A percentile compares a stretch with the other conserved stretches of the same genome.
phyloP scores from a whole-genome alignment of 2,113 vertebrate genomes.

The Benitochromis conjunctus region DNA sequence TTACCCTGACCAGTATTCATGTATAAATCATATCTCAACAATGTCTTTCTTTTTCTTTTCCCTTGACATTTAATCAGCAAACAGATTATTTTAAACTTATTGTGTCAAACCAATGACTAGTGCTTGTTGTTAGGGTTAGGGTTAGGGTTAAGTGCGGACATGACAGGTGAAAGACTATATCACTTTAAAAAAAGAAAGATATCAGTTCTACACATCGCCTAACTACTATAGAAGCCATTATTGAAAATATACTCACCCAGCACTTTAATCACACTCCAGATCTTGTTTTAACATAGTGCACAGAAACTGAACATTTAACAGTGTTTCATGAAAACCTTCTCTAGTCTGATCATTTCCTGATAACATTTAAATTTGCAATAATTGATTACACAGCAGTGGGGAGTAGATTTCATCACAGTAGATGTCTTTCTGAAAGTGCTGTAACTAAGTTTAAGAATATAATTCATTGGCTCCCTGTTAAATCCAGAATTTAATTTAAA shows the following conservation, averaged over 20 bases:
- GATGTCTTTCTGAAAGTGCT: background rate
- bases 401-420: background rate
- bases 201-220: background rate
- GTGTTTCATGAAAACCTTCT: background rate
- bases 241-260: background rate
- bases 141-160: background rate
- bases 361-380: background rate
- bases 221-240: background rate
- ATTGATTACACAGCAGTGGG: background rate
- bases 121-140: background rate
- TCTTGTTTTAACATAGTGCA: background rate
- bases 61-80: background rate
- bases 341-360: background rate
- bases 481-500: too few species aligned
- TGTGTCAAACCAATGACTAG: background rate
- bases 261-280: background rate
- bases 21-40: background rate
- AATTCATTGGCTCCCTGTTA: background rate
- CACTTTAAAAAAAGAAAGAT: background rate
- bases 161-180: background rate
- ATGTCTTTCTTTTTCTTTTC: background rate
- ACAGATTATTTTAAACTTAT: background rate
- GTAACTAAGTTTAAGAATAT: background rate
- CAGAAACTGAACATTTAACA: background rate
- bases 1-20: background rate